Conservation (phyloP, 2,888 invertebrate genomes). For the Limenitis camilla region DNA sequence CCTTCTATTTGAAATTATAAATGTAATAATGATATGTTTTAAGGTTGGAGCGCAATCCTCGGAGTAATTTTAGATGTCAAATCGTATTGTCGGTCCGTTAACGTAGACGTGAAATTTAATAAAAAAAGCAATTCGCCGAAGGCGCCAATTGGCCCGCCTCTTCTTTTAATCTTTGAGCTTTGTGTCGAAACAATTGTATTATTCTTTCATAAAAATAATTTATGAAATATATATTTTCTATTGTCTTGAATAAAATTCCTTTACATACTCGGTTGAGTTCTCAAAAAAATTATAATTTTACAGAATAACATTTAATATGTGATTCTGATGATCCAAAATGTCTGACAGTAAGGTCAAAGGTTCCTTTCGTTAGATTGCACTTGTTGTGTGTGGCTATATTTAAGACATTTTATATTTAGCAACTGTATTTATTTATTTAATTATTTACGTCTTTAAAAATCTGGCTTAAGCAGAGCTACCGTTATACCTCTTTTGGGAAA, state of each 20-base stretch:
- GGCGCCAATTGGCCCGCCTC: constrained; percentile 1
- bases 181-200: constrained; percentile 4
- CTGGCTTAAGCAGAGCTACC: too few species aligned
- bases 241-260: background rate
- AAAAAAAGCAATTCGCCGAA: constrained; percentile 12
- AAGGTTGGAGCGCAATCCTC: background rate
- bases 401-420: too few species aligned
- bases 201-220: background rate
- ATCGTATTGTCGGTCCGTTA: constrained; percentile 11
- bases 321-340: too few species aligned
- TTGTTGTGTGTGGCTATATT: too few species aligned
- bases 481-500: too few species aligned
- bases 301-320: too few species aligned
- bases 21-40: background rate
- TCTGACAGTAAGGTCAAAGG: too few species aligned
- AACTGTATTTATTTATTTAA: too few species aligned
- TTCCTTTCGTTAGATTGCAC: too few species aligned
- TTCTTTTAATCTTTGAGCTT: constrained; percentile 1
- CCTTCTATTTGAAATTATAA: background rate
- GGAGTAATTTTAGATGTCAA: constrained; percentile 17
- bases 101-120: constrained; percentile 15
- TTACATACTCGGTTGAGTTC: too few species aligned
- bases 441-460: too few species aligned
- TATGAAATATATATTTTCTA: background rate
- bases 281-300: too few species aligned